These are phyloP conservation scores for Macropodus opercularis DNA, from an alignment of 2,797 vertebrate genomes.

Conservation along the genomic window DNA sequence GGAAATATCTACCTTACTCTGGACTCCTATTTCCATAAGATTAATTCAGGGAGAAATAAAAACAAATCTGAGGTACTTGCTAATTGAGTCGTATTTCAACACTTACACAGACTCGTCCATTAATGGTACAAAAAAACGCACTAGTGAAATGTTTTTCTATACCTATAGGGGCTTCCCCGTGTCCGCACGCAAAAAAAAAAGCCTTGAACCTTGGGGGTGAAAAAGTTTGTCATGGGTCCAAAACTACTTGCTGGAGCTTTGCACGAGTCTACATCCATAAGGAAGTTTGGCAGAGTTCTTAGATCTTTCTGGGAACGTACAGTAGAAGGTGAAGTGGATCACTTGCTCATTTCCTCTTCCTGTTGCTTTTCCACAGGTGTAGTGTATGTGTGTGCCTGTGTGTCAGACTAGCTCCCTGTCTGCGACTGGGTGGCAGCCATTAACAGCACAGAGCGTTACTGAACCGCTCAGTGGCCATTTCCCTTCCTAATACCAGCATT, in stretches of 20 bases:
- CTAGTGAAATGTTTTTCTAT: constrained; percentile 41
- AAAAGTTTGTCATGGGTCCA: constrained; percentile 28
- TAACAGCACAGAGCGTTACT: constrained; percentile 88
- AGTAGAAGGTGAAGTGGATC: constrained; percentile 50
- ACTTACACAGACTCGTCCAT: constrained; percentile 51
- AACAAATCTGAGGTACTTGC: constrained; percentile 69
- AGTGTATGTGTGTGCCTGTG: constrained; percentile 59
- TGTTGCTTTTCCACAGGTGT: constrained; percentile 81
- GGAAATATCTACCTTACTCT: constrained; percentile 70
- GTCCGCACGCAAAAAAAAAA: neutral
- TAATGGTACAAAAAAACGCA: constrained; percentile 59
- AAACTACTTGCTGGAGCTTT: constrained; percentile 41
- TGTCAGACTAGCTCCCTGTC: constrained; percentile 80
- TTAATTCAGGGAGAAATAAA: constrained; percentile 75
- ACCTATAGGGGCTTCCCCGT: constrained; percentile 24
- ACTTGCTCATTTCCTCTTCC: constrained; percentile 65
- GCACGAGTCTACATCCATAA: neutral
- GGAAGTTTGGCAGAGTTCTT: constrained; percentile 31
- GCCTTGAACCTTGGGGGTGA: neutral
- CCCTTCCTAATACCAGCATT: constrained; percentile 88
- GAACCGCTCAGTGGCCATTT: constrained; percentile 89
- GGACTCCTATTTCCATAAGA: constrained; percentile 66
- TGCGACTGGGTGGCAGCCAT: constrained; percentile 89
- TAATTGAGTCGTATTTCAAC: constrained; percentile 77
- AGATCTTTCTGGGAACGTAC: constrained; percentile 52